Evolutionary conservation across 2,888 invertebrate species (phyloP), one percentile per base, ranked within the genome.

Genomic region (Willowsia nigromaculata): DNA sequence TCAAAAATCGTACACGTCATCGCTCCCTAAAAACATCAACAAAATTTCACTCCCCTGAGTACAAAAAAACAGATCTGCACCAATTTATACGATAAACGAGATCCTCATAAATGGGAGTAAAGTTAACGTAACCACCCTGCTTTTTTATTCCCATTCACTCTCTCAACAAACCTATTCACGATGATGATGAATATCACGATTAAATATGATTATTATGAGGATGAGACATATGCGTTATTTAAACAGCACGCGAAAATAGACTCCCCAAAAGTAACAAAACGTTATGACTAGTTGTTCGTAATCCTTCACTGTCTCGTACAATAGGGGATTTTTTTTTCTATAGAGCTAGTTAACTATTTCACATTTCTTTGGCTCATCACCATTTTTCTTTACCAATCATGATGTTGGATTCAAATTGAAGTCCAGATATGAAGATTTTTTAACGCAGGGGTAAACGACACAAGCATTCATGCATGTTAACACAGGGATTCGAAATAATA

Each of bases 151-250:
- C 56, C 25, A 25, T 59, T 56, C 59, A 82, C 50, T 76, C 47
- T 25, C 22, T n/a, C n/a, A n/a, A n/a, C n/a, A n/a, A n/a, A 74
- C 15, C 50, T 27, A 50, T 76, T 76, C 76, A 76, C 74, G 81
- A 83, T 56, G 37, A 84, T 84, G 84, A 84, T 83, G 83, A 83
- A 68, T 65, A 68, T 84, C 71, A 84, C 71, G 84, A 84, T 83
- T n/a, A n/a, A 83, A 83, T 68, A 50, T 11, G 76, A 76, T 76
- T 76, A 71, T 84, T 71, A 84, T 84, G 84, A 71, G 37, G 84
- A 50, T 59, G 68, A 71, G 68, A 68, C 71, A n/a, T n/a, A 71
- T 53, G 62, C 68, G 71, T 40, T 50, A 50, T 84, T 71, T 84
- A 25, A 71, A 84, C n/a, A 47, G 84, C 68, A 84, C 53, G 71